Evolutionary conservation across 2,888 invertebrate species (phyloP), one percentile per base, ranked within the genome.

Genomic region (Chesias legatella): DNA sequence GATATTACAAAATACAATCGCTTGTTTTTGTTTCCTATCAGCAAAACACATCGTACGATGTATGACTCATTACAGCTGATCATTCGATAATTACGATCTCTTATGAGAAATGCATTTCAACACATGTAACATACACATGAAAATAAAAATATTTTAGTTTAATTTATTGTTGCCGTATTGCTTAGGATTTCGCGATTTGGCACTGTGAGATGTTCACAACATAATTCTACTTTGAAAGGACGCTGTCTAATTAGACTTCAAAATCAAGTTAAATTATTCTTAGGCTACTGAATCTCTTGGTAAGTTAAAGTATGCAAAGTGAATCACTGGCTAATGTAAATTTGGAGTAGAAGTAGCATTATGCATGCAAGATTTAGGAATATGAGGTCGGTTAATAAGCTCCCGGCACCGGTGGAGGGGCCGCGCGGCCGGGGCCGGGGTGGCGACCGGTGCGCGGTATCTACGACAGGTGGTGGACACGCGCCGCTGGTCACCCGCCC

Each of bases 401-500:
- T 57, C 56, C 52, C 58, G 51, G 52, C 10, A 27, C 4, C n/a
- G 42, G 39, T 50, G 47, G 52, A 37, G n/a, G n/a, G n/a, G n/a
- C n/a, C n/a, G n/a, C n/a, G 53, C 55, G 54, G 52, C 52, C 57
- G 64, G 65, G 63, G 67, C 69, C 67, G 66, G 63, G 61, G 48
- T 54, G 58, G 62, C 66, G 63, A 59, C 60, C 64, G 74, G 63
- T 68, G 75, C 71, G 70, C 43, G 37, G 37, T 37, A 33, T 33
- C 57, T 45, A 60, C 56, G 71, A 78, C 86, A 85, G 85, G 86
- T 86, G 86, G 83, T 60, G 76, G 84, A 67, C 79, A 78, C 84
- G 84, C 75, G 69, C 73, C 63, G 63, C 50, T 71, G 79, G 45
- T 58, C 58, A 63, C 67, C 68, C 67, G 64, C 21, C 32, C 31